Evolutionary conservation across 2,888 invertebrate species (phyloP), one percentile per base, ranked within the genome.

Genomic region (Fragum fragum): DNA sequence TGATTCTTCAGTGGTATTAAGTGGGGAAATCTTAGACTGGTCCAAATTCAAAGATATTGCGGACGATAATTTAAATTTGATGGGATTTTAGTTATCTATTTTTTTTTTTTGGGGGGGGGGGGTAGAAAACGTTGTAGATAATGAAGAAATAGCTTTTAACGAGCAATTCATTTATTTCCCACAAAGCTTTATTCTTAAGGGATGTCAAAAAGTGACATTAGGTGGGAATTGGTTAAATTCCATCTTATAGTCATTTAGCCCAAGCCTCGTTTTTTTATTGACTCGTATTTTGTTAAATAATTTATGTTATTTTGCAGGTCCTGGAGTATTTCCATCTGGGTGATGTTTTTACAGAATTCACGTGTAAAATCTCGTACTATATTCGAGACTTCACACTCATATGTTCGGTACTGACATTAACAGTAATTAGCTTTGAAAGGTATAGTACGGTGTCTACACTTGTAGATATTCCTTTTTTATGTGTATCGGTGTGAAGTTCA

Each of bases 371-470:
- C 21, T 75, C 85, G 7, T 85, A 86, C 52, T 87, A 85, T 53
- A n/a, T 86, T 0, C 73, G 87, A 53, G 86, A 88, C 59, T 74
- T 87, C 53, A 83, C 78, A 0, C 69, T 86, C 23, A 73, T 81
- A 1, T 85, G 76, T 28, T 84, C 87, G 0, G 87, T 88, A 14
- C 70, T 87, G 14, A 88, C 87, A 0, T 77, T 86, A 7, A 86
- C 86, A 16, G 76, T 86, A 28, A 86, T 88, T 52, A 86, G 87
- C 57, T 87, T 87, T 69, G 88, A 88, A 76, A 79, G 88, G 88
- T 86, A 78, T 28, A 57, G 7, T 11, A 16, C 23, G 7, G 5
- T 14, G n/a, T 47, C 32, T 36, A 36, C 32, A 36, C 32, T 36
- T 36, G 9, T 36, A 36, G 32, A 6, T 36, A 36, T 36, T 36